Conservation (phyloP, 1,140 invertebrate species). For the Aphelinus atriplicis region DNA sequence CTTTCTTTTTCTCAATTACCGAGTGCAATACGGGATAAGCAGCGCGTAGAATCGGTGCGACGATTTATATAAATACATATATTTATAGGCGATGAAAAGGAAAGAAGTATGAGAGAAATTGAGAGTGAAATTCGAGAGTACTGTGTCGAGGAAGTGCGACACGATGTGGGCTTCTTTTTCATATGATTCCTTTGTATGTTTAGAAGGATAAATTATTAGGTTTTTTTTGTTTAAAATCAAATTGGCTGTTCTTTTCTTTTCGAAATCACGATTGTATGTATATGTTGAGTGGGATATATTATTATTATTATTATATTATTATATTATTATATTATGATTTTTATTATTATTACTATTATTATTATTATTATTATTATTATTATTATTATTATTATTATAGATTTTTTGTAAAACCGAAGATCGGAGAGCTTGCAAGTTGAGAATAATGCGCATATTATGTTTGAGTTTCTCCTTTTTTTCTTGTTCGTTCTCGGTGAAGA, state of each 20-base stretch:
- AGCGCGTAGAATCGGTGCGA: constrained; percentile 26
- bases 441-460: constrained; percentile 7
- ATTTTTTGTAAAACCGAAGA: constrained; percentile 26
- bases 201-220: constrained; percentile 40
- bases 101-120: constrained; percentile 39
- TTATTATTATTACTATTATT: constrained; percentile 25
- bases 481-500: background rate
- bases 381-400: constrained; percentile 19
- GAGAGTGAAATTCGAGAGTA: constrained; percentile 34
- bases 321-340: constrained; percentile 23
- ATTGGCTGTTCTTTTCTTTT: constrained; percentile 41
- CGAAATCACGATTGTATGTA: constrained; percentile 38
- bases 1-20: constrained; percentile 24
- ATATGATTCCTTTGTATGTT: constrained; percentile 30
- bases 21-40: constrained; percentile 37
- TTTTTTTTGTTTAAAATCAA: constrained; percentile 38
- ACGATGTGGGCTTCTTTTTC: constrained; percentile 14
- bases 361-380: constrained; percentile 18
- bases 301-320: background rate
- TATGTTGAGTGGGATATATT: constrained; percentile 33
- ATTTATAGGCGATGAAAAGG: constrained; percentile 14
- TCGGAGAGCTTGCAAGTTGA: constrained; percentile 12
- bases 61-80: background rate
- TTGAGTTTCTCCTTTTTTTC: constrained; percentile 27
- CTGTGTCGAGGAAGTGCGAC: constrained; percentile 12